Conservation (phyloP, 2,888 invertebrate species). For the Noctua fimbriata region DNA sequence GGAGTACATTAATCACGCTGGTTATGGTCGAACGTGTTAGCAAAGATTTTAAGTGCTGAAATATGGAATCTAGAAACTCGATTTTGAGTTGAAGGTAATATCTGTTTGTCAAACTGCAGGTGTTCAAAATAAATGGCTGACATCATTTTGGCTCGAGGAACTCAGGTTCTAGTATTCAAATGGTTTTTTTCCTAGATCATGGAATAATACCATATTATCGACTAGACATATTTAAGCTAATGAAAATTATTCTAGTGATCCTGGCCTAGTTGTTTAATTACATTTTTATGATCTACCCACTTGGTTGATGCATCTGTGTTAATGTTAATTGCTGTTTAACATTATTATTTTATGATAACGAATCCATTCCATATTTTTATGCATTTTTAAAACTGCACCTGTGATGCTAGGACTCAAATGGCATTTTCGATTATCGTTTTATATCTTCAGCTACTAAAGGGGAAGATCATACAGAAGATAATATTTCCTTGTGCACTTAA, state of each 20-base stretch:
- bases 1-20: conserved; percentile 6
- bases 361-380: neutral
- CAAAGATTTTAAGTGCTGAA: conserved; percentile 10
- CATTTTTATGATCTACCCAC: conserved; percentile 11
- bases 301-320: conserved; percentile 21
- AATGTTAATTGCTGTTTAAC: conserved; percentile 30
- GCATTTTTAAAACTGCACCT: neutral
- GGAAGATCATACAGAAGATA: neutral
- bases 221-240: neutral
- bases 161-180: neutral
- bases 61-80: conserved; percentile 1
- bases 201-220: neutral
- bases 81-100: neutral
- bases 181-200: neutral
- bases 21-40: conserved; percentile 11
- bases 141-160: neutral
- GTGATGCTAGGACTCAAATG: neutral
- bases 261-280: conserved; percentile 21
- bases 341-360: neutral
- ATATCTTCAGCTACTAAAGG: neutral
- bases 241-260: neutral
- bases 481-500: neutral
- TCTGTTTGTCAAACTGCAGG: neutral
- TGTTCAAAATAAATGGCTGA: neutral
- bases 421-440: neutral